Percentiles rank a stretch among this genome's conserved stretches.
phyloP scores from a whole-genome alignment of 2,888 invertebrate genomes.

The Dioctria linearis region DNA sequence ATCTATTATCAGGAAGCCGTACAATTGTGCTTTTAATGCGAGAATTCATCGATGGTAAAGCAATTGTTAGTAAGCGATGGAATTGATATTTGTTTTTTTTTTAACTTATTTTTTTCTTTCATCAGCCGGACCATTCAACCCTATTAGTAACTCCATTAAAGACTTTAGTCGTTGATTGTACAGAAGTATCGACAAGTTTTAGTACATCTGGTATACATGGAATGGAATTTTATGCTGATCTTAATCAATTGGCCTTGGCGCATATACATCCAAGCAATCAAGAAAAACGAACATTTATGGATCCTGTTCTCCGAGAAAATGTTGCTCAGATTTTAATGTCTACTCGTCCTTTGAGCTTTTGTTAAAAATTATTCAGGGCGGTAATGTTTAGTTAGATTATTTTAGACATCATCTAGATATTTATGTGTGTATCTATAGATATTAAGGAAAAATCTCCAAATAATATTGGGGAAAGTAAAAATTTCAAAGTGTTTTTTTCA shows the following conservation, averaged over 20 bases:
- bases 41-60: constrained; percentile 69
- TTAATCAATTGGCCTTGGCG: constrained; percentile 79
- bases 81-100: not conserved
- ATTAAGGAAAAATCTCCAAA: too few species aligned
- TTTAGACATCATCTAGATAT: too few species aligned
- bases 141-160: constrained; percentile 79
- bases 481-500: too few species aligned
- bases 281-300: constrained; percentile 67
- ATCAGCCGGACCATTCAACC: constrained; percentile 69
- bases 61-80: constrained; percentile 64
- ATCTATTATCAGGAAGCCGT: constrained; percentile 72
- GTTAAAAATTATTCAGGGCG: constrained; percentile 60
- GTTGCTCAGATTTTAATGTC: constrained; percentile 67
- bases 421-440: too few species aligned
- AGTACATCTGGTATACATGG: constrained; percentile 70
- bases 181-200: constrained; percentile 83
- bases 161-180: constrained; percentile 79
- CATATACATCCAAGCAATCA: constrained; percentile 70
- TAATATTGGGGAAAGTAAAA: too few species aligned
- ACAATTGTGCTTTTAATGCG: constrained; percentile 68
- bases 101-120: not conserved
- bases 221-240: constrained; percentile 79
- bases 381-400: too few species aligned
- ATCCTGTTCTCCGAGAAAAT: constrained; percentile 68
- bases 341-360: constrained; percentile 70